phyloP scores from a whole-genome alignment of 1,140 invertebrate species.

The Anoplophora glabripennis region DNA sequence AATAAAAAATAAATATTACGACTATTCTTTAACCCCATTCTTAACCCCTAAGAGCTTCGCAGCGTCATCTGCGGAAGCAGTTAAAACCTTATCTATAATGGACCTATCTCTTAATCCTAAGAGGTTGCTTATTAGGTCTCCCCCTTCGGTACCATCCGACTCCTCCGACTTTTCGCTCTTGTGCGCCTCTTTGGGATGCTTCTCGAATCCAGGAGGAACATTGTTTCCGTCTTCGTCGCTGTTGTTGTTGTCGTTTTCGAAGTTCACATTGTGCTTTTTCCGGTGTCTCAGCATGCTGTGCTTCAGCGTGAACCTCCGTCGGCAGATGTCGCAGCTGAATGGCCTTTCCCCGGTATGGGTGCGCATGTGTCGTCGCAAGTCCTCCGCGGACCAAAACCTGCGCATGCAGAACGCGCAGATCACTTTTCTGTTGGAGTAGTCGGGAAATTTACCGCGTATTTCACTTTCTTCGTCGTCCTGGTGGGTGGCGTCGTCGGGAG shows the following conservation, averaged over 20 bases:
- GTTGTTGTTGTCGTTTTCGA: slow-evolving; percentile 48
- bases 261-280: slow-evolving; percentile 70
- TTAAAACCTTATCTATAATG: slow-evolving; percentile 82
- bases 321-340: slow-evolving; percentile 79
- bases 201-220: slow-evolving; percentile 6
- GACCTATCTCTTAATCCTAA: slow-evolving; percentile 81
- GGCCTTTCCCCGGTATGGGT: slow-evolving; percentile 81
- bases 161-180: slow-evolving; percentile 55
- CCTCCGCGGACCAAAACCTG: slow-evolving; percentile 91
- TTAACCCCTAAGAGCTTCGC: slow-evolving; percentile 83
- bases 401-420: slow-evolving; percentile 89
- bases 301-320: slow-evolving; percentile 83
- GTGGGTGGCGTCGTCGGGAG: slow-evolving; percentile 48
- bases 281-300: slow-evolving; percentile 90
- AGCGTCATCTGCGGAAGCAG: slow-evolving; percentile 79
- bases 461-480: slow-evolving; percentile 56
- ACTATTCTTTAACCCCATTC: slow-evolving; percentile 47
- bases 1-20: neutral
- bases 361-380: slow-evolving; percentile 87
- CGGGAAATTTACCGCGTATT: slow-evolving; percentile 70
- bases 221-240: slow-evolving; percentile 32
- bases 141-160: slow-evolving; percentile 55
- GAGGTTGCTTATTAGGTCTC: slow-evolving; percentile 84
- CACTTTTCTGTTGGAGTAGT: slow-evolving; percentile 86
- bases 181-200: slow-evolving; percentile 3